Evolutionary conservation across 64 coral and sea anemone species (phyloP).

Genomic region (Pachyseris speciosa): DNA sequence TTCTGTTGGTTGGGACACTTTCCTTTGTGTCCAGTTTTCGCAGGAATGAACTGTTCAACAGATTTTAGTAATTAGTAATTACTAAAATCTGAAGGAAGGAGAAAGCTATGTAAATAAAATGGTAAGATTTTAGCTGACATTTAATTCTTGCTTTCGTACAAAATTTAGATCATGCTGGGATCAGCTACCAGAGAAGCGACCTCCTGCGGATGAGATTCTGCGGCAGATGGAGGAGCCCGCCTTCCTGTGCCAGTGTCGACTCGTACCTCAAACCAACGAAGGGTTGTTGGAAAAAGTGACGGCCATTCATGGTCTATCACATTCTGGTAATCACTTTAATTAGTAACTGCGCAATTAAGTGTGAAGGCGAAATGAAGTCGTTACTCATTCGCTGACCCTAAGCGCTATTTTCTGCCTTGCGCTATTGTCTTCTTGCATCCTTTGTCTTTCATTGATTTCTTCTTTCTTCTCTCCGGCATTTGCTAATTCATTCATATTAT

Average conservation of each 20-base stretch:
- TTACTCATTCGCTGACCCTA: neutral
- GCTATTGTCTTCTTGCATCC: too few species aligned
- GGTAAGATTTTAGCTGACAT: neutral
- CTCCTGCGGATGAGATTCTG: conserved; percentile 71
- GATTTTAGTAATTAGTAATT: too few species aligned
- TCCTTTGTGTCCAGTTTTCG: too few species aligned
- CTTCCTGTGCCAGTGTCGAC: conserved; percentile 90
- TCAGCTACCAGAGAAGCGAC: conserved; percentile 75
- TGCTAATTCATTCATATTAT: too few species aligned
- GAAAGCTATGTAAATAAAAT: neutral
- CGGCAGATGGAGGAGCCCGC: conserved; percentile 87
- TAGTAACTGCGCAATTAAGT: too few species aligned
- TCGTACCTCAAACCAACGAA: conserved; percentile 66
- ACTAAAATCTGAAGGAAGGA: too few species aligned
- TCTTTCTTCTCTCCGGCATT: neutral
- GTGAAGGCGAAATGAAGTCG: too few species aligned
- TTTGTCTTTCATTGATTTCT: neutral
- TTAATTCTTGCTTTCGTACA: neutral
- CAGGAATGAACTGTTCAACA: too few species aligned
- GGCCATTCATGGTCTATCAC: conserved; percentile 81
- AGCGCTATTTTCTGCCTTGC: too few species aligned
- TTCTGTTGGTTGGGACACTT: too few species aligned
- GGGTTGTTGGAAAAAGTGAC: conserved; percentile 83
- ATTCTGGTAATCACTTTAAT: neutral
- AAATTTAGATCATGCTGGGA: conserved; percentile 66